A percentile compares a stretch with the other conserved stretches of the same genome.
Evolutionary conservation across 2,888 invertebrate species (phyloP).

Genomic region (Andricus curvator): DNA sequence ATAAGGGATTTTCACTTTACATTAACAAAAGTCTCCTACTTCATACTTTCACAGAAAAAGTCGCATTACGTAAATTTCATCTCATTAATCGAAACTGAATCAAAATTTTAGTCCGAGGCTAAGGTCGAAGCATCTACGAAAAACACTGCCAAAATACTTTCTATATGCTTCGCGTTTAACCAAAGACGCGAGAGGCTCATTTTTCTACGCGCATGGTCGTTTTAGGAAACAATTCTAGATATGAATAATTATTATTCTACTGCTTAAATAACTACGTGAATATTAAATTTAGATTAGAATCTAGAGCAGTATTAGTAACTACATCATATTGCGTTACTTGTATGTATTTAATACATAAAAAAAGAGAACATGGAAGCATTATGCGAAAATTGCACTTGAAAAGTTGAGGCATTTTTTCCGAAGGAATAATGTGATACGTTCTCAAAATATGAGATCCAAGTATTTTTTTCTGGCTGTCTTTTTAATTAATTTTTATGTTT

Average conservation of each 20-base stretch:
- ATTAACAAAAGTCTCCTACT: slow-evolving; percentile 24
- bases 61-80: slow-evolving; percentile 15
- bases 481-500: background rate
- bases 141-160: slow-evolving; percentile 76
- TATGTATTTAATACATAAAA: background rate
- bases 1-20: background rate
- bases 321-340: slow-evolving; percentile 5
- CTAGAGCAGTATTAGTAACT: slow-evolving; percentile 15
- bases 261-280: slow-evolving; percentile 29
- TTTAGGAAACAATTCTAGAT: slow-evolving; percentile 45
- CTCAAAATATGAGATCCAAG: slow-evolving; percentile 4
- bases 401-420: background rate
- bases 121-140: slow-evolving; percentile 75
- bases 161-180: slow-evolving; percentile 76
- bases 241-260: slow-evolving; percentile 33
- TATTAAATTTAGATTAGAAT: slow-evolving; percentile 21
- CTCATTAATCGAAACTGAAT: slow-evolving; percentile 59
- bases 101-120: slow-evolving; percentile 74
- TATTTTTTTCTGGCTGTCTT: slow-evolving; percentile 15
- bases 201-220: slow-evolving; percentile 78
- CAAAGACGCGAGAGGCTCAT: slow-evolving; percentile 76
- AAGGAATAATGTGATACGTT: background rate
- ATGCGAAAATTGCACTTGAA: slow-evolving; percentile 18
- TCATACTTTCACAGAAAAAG: slow-evolving; percentile 13
- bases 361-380: slow-evolving; percentile 7